Evolutionary conservation across 2,888 invertebrate species (phyloP).

Genomic region (Zelleria hepariella): DNA sequence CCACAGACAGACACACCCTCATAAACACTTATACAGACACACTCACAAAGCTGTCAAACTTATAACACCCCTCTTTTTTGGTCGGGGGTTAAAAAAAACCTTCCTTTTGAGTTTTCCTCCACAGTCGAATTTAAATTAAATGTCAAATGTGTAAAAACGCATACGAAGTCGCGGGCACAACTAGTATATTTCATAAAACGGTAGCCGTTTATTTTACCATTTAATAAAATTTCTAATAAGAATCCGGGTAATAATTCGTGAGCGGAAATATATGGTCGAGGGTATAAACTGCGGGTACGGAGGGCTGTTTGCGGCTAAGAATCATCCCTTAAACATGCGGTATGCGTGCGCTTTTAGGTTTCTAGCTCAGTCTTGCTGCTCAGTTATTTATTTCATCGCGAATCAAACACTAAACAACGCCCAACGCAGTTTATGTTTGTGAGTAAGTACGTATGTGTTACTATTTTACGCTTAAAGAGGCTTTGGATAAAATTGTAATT

Average conservation of each 20-base stretch:
- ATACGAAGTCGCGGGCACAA: too few species aligned
- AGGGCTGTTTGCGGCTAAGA: constrained; percentile 2
- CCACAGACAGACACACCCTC: too few species aligned
- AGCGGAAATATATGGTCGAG: neutral
- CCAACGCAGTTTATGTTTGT: neutral
- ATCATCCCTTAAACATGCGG: constrained; percentile 2
- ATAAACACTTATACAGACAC: too few species aligned
- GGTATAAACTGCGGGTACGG: neutral
- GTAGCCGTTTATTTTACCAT: neutral
- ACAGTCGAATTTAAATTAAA: too few species aligned
- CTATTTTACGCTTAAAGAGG: neutral
- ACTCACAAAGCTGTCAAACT: too few species aligned
- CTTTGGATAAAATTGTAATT: too few species aligned
- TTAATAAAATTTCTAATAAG: constrained; percentile 4
- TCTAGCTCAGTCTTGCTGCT: neutral
- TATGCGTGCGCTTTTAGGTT: neutral
- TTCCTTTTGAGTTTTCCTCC: too few species aligned
- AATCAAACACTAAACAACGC: neutral
- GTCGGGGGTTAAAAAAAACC: too few species aligned
- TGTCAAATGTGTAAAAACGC: too few species aligned
- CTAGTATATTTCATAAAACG: too few species aligned
- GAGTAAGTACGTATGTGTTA: neutral
- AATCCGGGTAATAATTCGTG: constrained; percentile 1
- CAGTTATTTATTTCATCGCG: neutral
- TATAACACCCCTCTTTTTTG: too few species aligned